These are phyloP conservation scores for Aphidoletes aphidimyza DNA, from an alignment of 2,888 invertebrate species.

Conservation along the genomic window DNA sequence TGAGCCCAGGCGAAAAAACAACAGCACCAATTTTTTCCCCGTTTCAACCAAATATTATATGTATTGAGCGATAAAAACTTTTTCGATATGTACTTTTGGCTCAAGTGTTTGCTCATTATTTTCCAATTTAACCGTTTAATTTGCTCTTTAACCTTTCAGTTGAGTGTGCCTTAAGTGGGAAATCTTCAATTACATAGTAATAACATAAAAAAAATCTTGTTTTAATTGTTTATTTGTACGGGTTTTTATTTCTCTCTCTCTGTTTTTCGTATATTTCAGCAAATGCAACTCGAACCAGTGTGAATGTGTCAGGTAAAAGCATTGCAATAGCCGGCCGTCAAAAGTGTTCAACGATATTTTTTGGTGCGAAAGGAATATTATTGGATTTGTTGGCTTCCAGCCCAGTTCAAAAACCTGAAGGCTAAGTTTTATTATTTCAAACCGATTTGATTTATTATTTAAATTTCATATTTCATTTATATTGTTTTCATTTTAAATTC, in stretches of 20 bases:
- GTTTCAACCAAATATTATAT: background rate
- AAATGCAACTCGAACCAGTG: background rate
- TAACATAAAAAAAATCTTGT: background rate
- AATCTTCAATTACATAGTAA: conserved; percentile 25
- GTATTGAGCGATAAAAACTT: background rate
- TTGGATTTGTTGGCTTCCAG: background rate
- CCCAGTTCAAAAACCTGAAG: conserved; percentile 18
- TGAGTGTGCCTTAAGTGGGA: background rate
- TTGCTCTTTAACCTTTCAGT: conserved; percentile 35
- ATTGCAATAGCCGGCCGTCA: too few relatives aligned
- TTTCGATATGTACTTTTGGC: background rate
- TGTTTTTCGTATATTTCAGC: background rate
- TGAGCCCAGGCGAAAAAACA: background rate
- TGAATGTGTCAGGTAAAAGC: background rate
- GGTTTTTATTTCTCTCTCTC: too few relatives aligned
- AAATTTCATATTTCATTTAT: conserved; percentile 43
- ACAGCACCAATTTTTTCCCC: background rate
- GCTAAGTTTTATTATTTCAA: conserved; percentile 21
- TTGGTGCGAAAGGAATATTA: background rate
- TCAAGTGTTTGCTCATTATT: conserved; percentile 39
- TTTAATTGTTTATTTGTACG: background rate
- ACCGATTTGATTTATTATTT: conserved; percentile 30
- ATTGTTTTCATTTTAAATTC: conserved; percentile 34
- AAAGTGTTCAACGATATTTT: background rate
- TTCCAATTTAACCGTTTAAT: conserved; percentile 13